Evolutionary conservation across 2,113 vertebrate species (phyloP).

Genomic region (Toxostoma redivivum): DNA sequence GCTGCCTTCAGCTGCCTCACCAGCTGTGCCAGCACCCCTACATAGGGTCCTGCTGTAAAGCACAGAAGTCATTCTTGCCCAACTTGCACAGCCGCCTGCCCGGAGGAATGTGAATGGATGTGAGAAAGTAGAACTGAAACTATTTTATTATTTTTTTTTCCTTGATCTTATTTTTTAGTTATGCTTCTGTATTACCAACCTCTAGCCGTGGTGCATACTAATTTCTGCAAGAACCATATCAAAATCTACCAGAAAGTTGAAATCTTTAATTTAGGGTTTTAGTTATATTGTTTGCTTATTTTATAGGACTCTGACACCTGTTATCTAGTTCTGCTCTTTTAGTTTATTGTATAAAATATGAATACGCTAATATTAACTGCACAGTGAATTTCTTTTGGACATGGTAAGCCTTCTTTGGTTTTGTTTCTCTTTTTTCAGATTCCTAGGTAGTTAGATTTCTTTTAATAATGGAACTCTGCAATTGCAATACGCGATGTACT

Average conservation of each 20-base stretch:
- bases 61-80: accelerated
- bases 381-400: neutral
- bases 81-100: accelerated
- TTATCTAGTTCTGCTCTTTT: neutral
- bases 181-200: neutral
- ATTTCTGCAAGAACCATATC: neutral
- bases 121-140: neutral
- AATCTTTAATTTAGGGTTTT: neutral
- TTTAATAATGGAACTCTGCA: neutral
- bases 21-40: accelerated
- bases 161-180: neutral
- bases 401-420: neutral
- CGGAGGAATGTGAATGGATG: no score
- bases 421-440: neutral
- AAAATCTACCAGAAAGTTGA: neutral
- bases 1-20: neutral
- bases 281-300: neutral
- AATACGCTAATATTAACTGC: neutral
- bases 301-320: neutral
- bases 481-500: neutral
- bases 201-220: accelerated
- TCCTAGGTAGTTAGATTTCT: neutral
- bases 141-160: accelerated
- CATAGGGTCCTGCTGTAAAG: accelerated
- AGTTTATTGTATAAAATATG: neutral